Percentiles rank a stretch among this genome's conserved stretches.
phyloP scores from a whole-genome alignment of 1,140 invertebrate genomes.

The Delia radicum region DNA sequence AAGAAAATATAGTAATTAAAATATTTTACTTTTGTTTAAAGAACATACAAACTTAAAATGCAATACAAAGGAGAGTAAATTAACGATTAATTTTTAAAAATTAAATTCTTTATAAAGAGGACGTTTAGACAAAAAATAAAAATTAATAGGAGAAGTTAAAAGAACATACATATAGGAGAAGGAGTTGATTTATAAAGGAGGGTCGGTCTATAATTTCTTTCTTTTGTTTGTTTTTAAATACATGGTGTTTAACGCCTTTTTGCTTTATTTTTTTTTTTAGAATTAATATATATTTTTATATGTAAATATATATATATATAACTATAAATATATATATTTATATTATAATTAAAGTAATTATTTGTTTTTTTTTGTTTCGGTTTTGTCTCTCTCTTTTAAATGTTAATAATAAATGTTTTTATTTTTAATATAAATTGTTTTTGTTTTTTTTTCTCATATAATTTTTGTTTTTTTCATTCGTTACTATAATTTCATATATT shows the following conservation, averaged over 20 bases:
- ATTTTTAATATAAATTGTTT: conserved; percentile 23
- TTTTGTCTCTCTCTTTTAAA: conserved; percentile 10
- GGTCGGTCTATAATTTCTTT: not conserved
- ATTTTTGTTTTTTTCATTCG: not conserved
- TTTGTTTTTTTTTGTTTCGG: conserved; percentile 22
- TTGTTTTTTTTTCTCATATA: conserved; percentile 19
- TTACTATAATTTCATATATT: not conserved
- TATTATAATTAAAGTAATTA: conserved; percentile 19
- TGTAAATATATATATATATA: conserved; percentile 12
- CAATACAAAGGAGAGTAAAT: not conserved
- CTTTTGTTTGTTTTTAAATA: conserved; percentile 3
- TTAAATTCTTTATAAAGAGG: not conserved
- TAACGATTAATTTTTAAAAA: not conserved
- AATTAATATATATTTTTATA: not conserved
- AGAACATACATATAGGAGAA: too few relatives aligned
- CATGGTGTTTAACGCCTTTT: conserved; percentile 20
- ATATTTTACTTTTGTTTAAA: not conserved
- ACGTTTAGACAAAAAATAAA: not conserved
- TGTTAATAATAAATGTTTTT: conserved; percentile 2
- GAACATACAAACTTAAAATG: not conserved
- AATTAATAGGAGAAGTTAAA: not conserved
- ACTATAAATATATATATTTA: conserved; percentile 18
- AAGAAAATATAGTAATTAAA: not conserved
- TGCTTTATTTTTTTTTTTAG: conserved; percentile 10
- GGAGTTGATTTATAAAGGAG: not conserved